Evolutionary conservation across 2,888 invertebrate species (phyloP).

Genomic region (Acanthacorydalis orientalis): DNA sequence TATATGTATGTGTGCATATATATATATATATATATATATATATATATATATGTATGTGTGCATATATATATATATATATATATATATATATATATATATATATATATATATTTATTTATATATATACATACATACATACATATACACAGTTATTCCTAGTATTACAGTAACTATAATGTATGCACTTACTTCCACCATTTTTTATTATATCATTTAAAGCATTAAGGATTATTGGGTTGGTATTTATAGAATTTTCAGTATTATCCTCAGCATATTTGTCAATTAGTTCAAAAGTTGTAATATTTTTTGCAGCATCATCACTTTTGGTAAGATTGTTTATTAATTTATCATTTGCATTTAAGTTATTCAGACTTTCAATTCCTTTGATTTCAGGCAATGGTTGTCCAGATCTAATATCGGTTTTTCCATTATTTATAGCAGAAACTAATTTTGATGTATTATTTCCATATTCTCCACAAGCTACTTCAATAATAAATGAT

Average conservation of each 20-base stretch:
- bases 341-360: constrained; percentile 17
- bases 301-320: constrained; percentile 35
- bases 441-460: constrained; percentile 68
- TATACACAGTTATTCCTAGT: neutral
- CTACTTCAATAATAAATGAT: constrained; percentile 91
- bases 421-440: constrained; percentile 71
- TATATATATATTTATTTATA: no score
- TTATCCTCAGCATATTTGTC: constrained; percentile 18
- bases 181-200: constrained; percentile 26
- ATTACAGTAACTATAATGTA: constrained; percentile 8
- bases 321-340: constrained; percentile 12
- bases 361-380: constrained; percentile 28
- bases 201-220: constrained; percentile 48
- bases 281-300: constrained; percentile 22
- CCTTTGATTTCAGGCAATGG: constrained; percentile 45
- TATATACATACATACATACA: no score
- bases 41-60: no score
- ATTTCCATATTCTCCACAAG: constrained; percentile 92
- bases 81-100: no score
- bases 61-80: no score
- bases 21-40: no score
- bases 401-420: constrained; percentile 58
- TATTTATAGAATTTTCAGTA: constrained; percentile 22
- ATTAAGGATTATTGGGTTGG: constrained; percentile 30
- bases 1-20: no score